A percentile compares a stretch with the other conserved stretches of the same genome.
Evolutionary conservation across 1,140 invertebrate genomes (phyloP).

Genomic region (Micrasema minimum): DNA sequence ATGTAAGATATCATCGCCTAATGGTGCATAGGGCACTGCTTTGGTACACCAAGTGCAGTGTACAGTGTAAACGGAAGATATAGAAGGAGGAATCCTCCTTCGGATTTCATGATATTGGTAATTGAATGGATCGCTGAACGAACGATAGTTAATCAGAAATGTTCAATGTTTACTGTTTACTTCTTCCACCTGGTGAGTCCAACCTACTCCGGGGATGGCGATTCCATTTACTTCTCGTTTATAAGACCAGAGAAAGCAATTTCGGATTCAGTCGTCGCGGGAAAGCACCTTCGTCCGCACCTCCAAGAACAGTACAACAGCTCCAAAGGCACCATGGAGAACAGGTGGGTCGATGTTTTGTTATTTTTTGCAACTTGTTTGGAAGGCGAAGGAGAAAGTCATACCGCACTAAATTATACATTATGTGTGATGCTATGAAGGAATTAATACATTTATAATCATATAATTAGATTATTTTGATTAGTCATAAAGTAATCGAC

Average conservation of each 20-base stretch:
- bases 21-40: too few relatives aligned
- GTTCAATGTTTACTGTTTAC: too few relatives aligned
- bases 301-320: not conserved
- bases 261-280: slow-evolving; percentile 38
- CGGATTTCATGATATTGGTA: too few relatives aligned
- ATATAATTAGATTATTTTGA: too few relatives aligned
- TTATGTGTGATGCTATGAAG: not conserved
- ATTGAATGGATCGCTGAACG: too few relatives aligned
- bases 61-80: too few relatives aligned
- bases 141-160: too few relatives aligned
- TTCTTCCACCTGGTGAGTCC: not conserved
- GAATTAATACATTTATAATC: too few relatives aligned
- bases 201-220: slow-evolving; percentile 38
- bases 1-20: too few relatives aligned
- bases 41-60: too few relatives aligned
- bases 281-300: slow-evolving; percentile 37
- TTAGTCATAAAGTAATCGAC: too few relatives aligned
- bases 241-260: slow-evolving; percentile 52
- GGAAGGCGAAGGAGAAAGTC: slow-evolving; percentile 40
- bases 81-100: too few relatives aligned
- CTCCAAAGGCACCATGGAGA: slow-evolving; percentile 33
- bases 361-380: slow-evolving; percentile 23
- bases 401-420: slow-evolving; percentile 16
- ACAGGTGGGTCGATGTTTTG: slow-evolving; percentile 43
- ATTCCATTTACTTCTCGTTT: slow-evolving; percentile 42